Conservation (phyloP, 1,140 invertebrate species). For the Temnothorax longispinosus region DNA sequence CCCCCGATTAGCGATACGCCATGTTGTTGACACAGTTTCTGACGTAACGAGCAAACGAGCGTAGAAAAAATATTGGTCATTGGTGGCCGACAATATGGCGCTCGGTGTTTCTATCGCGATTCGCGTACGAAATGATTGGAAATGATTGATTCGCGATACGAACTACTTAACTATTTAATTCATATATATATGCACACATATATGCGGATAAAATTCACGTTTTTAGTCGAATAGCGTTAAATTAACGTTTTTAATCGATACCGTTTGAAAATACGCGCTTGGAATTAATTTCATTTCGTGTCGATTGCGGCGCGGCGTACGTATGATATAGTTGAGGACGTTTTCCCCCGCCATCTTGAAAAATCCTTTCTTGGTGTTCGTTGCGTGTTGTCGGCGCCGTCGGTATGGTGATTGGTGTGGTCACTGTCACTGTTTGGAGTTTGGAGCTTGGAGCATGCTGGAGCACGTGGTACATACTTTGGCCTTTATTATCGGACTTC, state of each 20-base stretch:
- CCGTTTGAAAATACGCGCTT: not conserved
- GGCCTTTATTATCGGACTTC: not conserved
- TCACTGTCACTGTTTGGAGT: no score
- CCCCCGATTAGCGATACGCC: not conserved
- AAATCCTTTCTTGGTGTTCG: conserved; percentile 12
- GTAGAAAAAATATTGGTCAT: not conserved
- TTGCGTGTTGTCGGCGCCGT: not conserved
- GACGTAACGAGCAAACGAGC: not conserved
- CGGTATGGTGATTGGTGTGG: no score
- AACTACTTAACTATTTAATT: no score
- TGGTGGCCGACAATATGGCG: not conserved
- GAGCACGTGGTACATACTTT: conserved; percentile 64
- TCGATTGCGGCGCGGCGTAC: not conserved
- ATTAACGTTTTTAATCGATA: no score
- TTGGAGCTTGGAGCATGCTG: not conserved
- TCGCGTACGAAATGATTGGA: not conserved
- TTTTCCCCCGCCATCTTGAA: conserved; percentile 50
- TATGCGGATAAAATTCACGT: no score
- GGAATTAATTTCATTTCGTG: not conserved
- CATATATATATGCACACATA: no score
- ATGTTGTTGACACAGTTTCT: conserved; percentile 16
- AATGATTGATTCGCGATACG: no score
- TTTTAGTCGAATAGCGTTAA: no score
- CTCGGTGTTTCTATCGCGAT: not conserved
- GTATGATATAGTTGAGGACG: not conserved